phyloP scores from a whole-genome alignment of 2,888 invertebrate species.

The Apamea sordens region DNA sequence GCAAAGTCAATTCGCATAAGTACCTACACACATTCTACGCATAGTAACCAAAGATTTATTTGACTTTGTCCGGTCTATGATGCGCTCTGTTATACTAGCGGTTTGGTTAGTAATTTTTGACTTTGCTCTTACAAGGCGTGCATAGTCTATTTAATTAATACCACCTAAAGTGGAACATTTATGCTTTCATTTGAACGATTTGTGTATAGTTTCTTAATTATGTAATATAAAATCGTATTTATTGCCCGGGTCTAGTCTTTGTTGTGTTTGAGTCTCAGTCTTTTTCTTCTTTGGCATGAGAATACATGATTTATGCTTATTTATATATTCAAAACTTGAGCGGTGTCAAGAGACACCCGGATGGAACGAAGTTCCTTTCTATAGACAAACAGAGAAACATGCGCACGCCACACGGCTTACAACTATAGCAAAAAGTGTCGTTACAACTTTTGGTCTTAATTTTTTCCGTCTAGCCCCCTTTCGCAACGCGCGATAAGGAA shows the following conservation, averaged over 20 bases:
- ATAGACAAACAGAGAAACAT: too few species aligned
- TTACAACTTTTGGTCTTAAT: too few species aligned
- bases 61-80: background rate
- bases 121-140: constrained; percentile 5
- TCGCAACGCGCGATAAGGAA: too few species aligned
- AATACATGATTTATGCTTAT: background rate
- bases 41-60: constrained; percentile 5
- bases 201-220: background rate
- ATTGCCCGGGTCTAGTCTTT: background rate
- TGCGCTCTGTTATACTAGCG: background rate
- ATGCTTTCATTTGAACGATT: background rate
- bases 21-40: background rate
- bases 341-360: too few species aligned
- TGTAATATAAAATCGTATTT: too few species aligned
- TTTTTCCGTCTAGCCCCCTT: too few species aligned
- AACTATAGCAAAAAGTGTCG: too few species aligned
- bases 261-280: background rate
- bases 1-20: background rate
- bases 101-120: background rate
- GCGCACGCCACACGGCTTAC: too few species aligned
- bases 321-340: too few species aligned
- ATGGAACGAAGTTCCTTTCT: too few species aligned
- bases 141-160: background rate
- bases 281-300: background rate
- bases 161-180: background rate